Conservation (phyloP, 2,888 invertebrate species). For the Rhyacophila evoluta region DNA sequence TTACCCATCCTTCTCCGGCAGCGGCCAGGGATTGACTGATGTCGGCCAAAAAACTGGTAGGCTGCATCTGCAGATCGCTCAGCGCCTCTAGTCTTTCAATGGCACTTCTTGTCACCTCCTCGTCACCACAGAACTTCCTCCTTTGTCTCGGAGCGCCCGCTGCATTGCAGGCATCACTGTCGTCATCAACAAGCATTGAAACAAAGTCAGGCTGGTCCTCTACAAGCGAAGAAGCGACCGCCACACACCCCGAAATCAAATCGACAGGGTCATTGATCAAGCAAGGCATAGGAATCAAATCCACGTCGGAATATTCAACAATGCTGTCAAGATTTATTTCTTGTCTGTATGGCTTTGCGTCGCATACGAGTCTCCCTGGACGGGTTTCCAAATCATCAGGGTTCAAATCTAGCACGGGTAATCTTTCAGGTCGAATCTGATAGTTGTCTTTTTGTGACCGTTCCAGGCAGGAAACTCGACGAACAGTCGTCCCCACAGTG, state of each 20-base stretch:
- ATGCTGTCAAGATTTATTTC: neutral
- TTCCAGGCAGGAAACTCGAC: conserved; percentile 43
- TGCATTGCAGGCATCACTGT: conserved; percentile 52
- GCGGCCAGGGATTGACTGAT: conserved; percentile 67
- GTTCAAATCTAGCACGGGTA: conserved; percentile 44
- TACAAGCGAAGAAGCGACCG: conserved; percentile 10
- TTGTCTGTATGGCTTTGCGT: neutral
- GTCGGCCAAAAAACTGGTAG: conserved; percentile 67
- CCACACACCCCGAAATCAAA: neutral
- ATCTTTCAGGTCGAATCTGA: neutral
- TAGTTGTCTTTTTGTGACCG: conserved; percentile 16
- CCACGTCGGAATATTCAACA: neutral
- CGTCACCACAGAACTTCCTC: conserved; percentile 22
- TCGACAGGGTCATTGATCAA: neutral
- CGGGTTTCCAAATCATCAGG: conserved; percentile 34
- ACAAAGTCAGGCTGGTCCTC: conserved; percentile 64
- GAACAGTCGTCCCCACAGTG: conserved; percentile 30
- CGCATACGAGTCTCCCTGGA: neutral
- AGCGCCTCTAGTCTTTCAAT: conserved; percentile 70
- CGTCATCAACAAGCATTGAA: conserved; percentile 63
- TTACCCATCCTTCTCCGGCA: conserved; percentile 64
- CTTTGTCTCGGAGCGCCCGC: neutral
- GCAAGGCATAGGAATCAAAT: neutral
- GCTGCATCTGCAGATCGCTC: conserved; percentile 65
- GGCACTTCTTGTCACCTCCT: conserved; percentile 59